Conservation (phyloP, 2,113 vertebrate genomes). For the Caranx ignobilis region DNA sequence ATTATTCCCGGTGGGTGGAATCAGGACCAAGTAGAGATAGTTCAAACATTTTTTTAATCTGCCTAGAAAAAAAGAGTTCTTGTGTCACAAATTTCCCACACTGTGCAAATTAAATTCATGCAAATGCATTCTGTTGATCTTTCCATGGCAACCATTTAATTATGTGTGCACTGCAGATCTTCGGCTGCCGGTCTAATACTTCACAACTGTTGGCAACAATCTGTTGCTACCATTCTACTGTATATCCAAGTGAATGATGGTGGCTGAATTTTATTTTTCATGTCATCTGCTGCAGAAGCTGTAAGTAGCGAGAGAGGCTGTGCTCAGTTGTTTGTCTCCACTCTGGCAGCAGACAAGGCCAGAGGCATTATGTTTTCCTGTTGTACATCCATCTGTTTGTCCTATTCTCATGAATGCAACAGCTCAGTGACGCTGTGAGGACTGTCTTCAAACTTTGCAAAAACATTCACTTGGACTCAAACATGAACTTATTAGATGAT, state of each 20-base stretch:
- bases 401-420: no score
- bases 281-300: constrained; percentile 22
- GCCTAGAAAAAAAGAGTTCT: not conserved
- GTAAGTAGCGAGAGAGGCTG: constrained; percentile 3
- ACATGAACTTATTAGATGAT: no score
- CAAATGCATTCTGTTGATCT: constrained; percentile 35
- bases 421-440: no score
- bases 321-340: constrained; percentile 46
- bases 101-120: constrained; percentile 59
- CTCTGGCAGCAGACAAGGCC: no score
- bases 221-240: constrained; percentile 9
- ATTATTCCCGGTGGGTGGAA: constrained; percentile 9
- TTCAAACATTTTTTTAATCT: not conserved
- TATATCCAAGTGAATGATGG: constrained; percentile 24
- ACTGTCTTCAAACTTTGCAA: no score
- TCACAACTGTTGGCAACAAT: constrained; percentile 16
- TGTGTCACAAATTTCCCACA: constrained; percentile 26
- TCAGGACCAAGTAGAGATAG: not conserved
- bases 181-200: constrained; percentile 21
- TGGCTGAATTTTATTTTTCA: constrained; percentile 9
- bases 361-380: no score
- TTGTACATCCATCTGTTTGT: no score
- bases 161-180: constrained; percentile 32
- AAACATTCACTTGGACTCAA: no score
- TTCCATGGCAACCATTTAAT: constrained; percentile 32